phyloP scores from a whole-genome alignment of 1,140 invertebrate species.

The Cotesia glomerata region DNA sequence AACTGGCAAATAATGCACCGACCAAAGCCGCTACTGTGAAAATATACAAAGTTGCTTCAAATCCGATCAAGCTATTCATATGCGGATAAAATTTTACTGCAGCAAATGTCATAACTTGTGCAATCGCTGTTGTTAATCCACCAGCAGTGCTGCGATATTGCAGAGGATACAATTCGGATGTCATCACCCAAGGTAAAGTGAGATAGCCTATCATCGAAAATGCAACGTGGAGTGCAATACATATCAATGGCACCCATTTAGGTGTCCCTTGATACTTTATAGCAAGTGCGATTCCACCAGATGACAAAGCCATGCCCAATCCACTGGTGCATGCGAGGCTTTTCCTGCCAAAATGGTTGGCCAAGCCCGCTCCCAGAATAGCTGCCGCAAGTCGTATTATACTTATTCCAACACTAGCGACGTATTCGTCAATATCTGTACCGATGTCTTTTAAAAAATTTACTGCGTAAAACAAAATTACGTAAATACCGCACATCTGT shows the following conservation, averaged over 20 bases:
- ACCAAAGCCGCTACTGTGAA: conserved; percentile 75
- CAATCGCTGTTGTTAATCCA: conserved; percentile 74
- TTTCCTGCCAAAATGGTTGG: conserved; percentile 73
- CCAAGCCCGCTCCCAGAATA: conserved; percentile 61
- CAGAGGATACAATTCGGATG: conserved; percentile 75
- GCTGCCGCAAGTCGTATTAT: conserved; percentile 36
- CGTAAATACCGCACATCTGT: conserved; percentile 76
- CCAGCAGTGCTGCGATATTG: conserved; percentile 72
- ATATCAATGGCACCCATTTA: conserved; percentile 66
- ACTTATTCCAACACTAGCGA: conserved; percentile 78
- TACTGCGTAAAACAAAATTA: conserved; percentile 79
- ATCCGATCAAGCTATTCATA: conserved; percentile 64
- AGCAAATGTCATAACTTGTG: conserved; percentile 73
- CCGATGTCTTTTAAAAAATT: conserved; percentile 73
- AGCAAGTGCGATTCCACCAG: conserved; percentile 64
- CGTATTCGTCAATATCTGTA: conserved; percentile 71
- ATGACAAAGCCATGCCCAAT: conserved; percentile 68
- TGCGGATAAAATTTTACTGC: conserved; percentile 75
- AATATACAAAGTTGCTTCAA: conserved; percentile 77
- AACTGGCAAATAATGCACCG: conserved; percentile 71
- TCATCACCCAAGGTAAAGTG: conserved; percentile 78
- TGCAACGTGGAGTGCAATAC: conserved; percentile 72
- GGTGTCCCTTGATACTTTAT: conserved; percentile 43
- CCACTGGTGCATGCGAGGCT: conserved; percentile 72
- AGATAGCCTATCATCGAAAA: conserved; percentile 77